Base-by-base conservation (phyloP, 2,888 invertebrate genomes). In the Morpho deidamia region DNA sequence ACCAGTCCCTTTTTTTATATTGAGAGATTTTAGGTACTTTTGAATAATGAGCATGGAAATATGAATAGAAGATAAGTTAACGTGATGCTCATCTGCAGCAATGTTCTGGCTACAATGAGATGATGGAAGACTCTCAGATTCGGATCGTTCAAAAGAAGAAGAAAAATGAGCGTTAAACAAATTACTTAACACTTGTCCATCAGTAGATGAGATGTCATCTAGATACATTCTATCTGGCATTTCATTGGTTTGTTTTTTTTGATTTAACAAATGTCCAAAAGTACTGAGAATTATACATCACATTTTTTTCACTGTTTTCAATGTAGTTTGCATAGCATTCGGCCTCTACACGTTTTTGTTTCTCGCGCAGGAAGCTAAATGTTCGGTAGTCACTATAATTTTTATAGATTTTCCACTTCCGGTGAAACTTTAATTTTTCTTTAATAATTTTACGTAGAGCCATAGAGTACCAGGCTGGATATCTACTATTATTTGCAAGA, bases 251-350 rank as follows among this genome's bases (percentile, higher is more conserved):
- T 38, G 8, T 37, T 44, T 44, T 44, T n/a, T 51, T 32, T 8
- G 41, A 45, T n/a, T 52, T 52, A 11, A 52, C 35, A 45, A 34
- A 52, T 10, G 33, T 46, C 42, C 52, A 46, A 23, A 52, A 46
- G 11, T 40, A 12, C 33, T 52, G 33, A 11, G 52, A 44, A 8
- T 14, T 11, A 8, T n/a, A 3, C 23, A n/a, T 11, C 7, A 48
- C 11, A 23, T 32, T 41, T 1, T 48, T 0, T 46, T 46, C 46
- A 1, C 11, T 12, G 7, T 12, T 12, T 0, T 37, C 38, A 8
- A 37, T 23, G 11, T 37, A 46, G 8, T 23, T 45, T 11, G 8
- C 7, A 12, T 38, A 51, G 14, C 43, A 51, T 44, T 40, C 11
- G 3, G 7, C 11, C 8, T 40, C 40, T 8, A 40, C 11, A 7